A percentile compares a stretch with the other conserved stretches of the same genome.
These are phyloP conservation scores for Remorina albescens DNA, from an alignment of 2,797 vertebrate genomes.

Conservation along the genomic window DNA sequence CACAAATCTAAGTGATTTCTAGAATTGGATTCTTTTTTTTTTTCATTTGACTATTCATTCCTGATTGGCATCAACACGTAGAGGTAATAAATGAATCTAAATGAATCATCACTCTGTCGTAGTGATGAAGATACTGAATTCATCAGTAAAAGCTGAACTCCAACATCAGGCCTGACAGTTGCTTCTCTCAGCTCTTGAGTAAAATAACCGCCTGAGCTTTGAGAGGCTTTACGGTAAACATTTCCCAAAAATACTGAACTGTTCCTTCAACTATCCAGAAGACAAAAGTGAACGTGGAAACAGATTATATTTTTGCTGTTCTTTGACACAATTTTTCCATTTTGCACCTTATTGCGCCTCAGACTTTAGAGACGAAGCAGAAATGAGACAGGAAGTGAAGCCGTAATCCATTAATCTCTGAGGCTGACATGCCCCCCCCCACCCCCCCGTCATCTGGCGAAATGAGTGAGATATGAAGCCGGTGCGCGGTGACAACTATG, in stretches of 20 bases:
- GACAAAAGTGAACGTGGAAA: not conserved
- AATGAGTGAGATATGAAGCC: slow-evolving; percentile 59
- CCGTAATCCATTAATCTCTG: slow-evolving; percentile 49
- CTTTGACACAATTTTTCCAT: not conserved
- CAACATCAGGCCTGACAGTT: too few species aligned
- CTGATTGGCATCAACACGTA: too few species aligned
- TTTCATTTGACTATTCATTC: too few species aligned
- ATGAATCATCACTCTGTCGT: too few species aligned
- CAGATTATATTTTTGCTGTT: not conserved
- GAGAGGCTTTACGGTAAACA: too few species aligned
- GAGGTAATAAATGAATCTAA: too few species aligned
- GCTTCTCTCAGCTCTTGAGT: too few species aligned
- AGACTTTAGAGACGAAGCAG: slow-evolving; percentile 35
- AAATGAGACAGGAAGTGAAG: slow-evolving; percentile 24
- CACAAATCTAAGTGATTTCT: not conserved
- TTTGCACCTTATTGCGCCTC: not conserved
- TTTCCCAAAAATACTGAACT: too few species aligned
- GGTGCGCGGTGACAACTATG: slow-evolving; percentile 52
- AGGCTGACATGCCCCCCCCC: slow-evolving; percentile 4
- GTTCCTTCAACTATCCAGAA: not conserved
- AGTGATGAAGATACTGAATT: too few species aligned
- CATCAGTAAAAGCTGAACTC: too few species aligned
- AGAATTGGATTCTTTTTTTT: not conserved
- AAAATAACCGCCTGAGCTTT: too few species aligned
- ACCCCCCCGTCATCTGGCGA: slow-evolving; percentile 29